phyloP scores from a whole-genome alignment of 2,797 vertebrate species.

The Sandelia bainsii region DNA sequence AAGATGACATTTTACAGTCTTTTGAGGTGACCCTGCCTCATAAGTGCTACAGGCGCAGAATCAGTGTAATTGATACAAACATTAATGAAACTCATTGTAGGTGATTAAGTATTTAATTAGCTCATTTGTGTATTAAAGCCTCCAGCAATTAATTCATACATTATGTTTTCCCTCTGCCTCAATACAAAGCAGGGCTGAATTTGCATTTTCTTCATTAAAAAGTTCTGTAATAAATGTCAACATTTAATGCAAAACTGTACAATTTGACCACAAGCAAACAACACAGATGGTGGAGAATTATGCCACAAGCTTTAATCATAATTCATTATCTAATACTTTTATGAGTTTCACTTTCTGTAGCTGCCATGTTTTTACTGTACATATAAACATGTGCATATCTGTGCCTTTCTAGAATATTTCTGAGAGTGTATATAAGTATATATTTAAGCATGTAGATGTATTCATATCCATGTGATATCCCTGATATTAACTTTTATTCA shows the following conservation, averaged over 20 bases:
- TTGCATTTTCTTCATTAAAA: constrained; percentile 58
- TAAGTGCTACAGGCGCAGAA: constrained; percentile 26
- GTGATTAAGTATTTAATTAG: constrained; percentile 53
- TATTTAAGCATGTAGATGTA: not conserved
- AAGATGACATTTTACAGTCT: constrained; percentile 32
- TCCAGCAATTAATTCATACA: constrained; percentile 43
- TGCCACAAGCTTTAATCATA: not conserved
- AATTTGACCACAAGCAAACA: constrained; percentile 23
- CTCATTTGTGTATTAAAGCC: constrained; percentile 40
- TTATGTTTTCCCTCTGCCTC: constrained; percentile 2
- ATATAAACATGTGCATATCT: not conserved
- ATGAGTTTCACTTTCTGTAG: not conserved
- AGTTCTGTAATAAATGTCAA: constrained; percentile 34
- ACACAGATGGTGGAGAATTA: constrained; percentile 32
- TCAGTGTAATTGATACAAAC: constrained; percentile 40
- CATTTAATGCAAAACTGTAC: constrained; percentile 20
- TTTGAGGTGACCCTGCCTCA: constrained; percentile 36
- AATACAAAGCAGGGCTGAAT: constrained; percentile 37
- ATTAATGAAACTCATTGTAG: constrained; percentile 43
- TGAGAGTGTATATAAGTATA: not conserved
- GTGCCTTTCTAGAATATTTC: not conserved
- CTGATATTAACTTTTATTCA: not conserved
- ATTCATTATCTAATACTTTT: constrained; percentile 22
- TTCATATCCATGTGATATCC: not conserved
- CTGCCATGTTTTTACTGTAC: not conserved